These are phyloP conservation scores for Rhipidura dahli DNA, from an alignment of 2,113 vertebrate genomes.

Conservation along the genomic window DNA sequence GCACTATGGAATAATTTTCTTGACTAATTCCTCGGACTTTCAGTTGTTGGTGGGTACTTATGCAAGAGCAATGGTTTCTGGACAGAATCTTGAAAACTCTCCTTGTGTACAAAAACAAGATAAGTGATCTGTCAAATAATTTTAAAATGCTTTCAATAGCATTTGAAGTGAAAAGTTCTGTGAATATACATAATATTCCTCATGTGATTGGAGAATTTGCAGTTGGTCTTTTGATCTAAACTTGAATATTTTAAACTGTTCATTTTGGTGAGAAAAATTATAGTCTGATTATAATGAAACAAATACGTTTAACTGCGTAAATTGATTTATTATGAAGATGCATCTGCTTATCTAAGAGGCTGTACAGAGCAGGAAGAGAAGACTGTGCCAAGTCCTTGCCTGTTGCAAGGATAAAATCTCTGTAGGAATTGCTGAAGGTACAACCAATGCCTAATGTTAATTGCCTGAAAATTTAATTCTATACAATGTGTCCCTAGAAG, in stretches of 20 bases:
- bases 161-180: neutral
- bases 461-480: neutral
- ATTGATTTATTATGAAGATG: neutral
- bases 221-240: neutral
- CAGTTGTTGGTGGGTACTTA: neutral
- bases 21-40: neutral
- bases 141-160: neutral
- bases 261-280: neutral
- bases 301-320: rapidly evolving
- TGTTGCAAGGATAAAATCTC: neutral
- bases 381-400: neutral
- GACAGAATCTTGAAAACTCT: neutral
- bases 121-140: neutral
- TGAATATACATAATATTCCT: neutral
- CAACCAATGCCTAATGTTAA: neutral
- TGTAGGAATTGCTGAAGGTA: neutral
- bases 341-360: neutral
- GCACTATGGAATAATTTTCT: neutral
- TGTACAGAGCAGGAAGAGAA: neutral
- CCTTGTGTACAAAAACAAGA: neutral
- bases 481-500: neutral
- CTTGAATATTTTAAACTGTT: neutral
- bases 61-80: neutral
- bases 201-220: neutral
- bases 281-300: neutral